Percentiles rank a stretch among this genome's conserved stretches.
Evolutionary conservation across 2,888 invertebrate species (phyloP).

Genomic region (Willowsia nigromaculata): DNA sequence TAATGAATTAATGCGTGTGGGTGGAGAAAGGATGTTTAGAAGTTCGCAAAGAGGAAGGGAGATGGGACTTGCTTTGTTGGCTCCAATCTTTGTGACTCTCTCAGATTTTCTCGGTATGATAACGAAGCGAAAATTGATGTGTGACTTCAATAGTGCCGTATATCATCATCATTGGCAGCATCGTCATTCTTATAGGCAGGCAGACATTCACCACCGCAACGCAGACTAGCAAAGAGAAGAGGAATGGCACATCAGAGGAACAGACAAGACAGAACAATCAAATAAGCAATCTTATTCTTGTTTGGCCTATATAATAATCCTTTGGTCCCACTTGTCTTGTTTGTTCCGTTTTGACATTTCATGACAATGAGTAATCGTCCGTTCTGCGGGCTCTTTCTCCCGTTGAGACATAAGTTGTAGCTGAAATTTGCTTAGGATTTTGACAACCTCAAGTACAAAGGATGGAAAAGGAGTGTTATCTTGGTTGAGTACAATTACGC

Average conservation of each 20-base stretch:
- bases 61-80: not conserved
- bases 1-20: slow-evolving; percentile 7
- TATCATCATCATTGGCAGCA: slow-evolving; percentile 5
- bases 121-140: not conserved
- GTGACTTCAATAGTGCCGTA: not conserved
- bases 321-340: slow-evolving; percentile 46
- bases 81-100: not conserved
- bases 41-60: not conserved
- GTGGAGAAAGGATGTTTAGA: not conserved
- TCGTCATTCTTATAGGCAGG: not conserved
- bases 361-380: slow-evolving; percentile 69
- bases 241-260: not conserved
- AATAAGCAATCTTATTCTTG: slow-evolving; percentile 49
- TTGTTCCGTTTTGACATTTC: slow-evolving; percentile 59
- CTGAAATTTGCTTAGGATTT: not conserved
- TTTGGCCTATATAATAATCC: slow-evolving; percentile 11
- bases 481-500: not conserved
- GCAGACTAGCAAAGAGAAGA: no score
- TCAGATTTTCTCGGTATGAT: not conserved
- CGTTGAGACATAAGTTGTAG: not conserved
- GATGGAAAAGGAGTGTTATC: not conserved
- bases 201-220: no score
- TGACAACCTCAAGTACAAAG: not conserved
- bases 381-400: not conserved
- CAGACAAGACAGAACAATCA: slow-evolving; percentile 59